Percentiles rank a stretch among this genome's conserved stretches.
These are phyloP conservation scores for Fopius arisanus DNA, from an alignment of 1,140 invertebrate species.

Conservation along the genomic window DNA sequence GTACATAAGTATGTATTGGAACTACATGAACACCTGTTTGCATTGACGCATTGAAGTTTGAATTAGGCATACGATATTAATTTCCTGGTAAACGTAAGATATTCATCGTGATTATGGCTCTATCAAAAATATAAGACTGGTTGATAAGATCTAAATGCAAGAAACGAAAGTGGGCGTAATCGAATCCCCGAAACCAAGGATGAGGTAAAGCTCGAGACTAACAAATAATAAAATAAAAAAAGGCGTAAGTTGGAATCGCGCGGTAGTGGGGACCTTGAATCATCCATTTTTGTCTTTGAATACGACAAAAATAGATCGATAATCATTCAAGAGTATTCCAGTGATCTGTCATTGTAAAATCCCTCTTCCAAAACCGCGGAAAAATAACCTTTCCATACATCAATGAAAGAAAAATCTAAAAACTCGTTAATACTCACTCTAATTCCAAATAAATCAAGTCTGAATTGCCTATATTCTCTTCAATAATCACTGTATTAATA, in stretches of 20 bases:
- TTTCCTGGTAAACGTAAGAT: neutral
- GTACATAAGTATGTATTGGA: neutral
- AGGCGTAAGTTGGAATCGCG: neutral
- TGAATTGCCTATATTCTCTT: neutral
- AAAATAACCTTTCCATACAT: neutral
- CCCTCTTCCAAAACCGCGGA: neutral
- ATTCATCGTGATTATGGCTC: neutral
- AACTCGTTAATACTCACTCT: neutral
- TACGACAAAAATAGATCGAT: neutral
- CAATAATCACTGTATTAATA: neutral
- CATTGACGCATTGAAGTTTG: neutral
- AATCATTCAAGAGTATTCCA: neutral
- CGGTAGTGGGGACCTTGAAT: neutral
- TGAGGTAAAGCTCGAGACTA: neutral
- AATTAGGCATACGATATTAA: neutral
- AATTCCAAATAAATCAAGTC: neutral
- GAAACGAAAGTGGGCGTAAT: constrained; percentile 6
- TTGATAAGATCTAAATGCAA: too few relatives aligned
- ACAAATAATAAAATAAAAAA: neutral
- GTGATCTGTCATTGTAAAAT: neutral
- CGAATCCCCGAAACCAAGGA: neutral
- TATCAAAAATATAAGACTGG: too few relatives aligned
- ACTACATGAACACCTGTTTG: neutral
- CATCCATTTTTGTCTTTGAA: neutral
- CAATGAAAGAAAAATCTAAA: neutral